phyloP scores from a whole-genome alignment of 2,888 invertebrate species.

The Amphipoea oculea region DNA sequence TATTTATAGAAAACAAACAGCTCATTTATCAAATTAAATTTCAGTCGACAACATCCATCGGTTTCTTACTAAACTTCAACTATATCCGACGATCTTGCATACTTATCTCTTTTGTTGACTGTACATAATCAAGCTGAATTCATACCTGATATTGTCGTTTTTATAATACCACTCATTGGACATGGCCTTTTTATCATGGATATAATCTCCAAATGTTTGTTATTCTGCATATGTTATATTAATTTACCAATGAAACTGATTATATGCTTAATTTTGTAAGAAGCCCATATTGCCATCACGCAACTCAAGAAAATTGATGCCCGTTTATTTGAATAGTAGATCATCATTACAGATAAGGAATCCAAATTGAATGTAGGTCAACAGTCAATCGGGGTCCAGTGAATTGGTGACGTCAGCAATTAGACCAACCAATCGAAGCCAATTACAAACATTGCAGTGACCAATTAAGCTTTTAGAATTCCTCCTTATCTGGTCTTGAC shows the following conservation, averaged over 20 bases:
- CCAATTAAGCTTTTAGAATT: conserved; percentile 47
- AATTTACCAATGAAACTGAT: background rate
- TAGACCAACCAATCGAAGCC: conserved; percentile 57
- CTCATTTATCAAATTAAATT: too few species aligned
- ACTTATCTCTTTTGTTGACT: too few species aligned
- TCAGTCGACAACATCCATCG: too few species aligned
- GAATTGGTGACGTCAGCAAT: conserved; percentile 53
- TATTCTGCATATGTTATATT: background rate
- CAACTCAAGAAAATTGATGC: conserved; percentile 1
- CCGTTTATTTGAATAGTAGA: conserved; percentile 17
- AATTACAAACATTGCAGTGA: conserved; percentile 55
- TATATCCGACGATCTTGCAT: too few species aligned
- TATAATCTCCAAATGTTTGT: too few species aligned
- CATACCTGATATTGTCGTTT: background rate
- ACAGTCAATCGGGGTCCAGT: conserved; percentile 39
- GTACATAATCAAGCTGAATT: background rate
- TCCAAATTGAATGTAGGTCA: conserved; percentile 54
- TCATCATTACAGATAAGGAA: conserved; percentile 25
- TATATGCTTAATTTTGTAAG: background rate
- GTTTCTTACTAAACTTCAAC: too few species aligned
- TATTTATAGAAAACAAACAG: too few species aligned
- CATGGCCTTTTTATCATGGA: background rate
- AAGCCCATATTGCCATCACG: background rate
- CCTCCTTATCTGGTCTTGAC: conserved; percentile 15
- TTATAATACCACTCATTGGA: background rate